Conservation (phyloP, 2,888 invertebrate genomes). For the Netelia inedita region DNA sequence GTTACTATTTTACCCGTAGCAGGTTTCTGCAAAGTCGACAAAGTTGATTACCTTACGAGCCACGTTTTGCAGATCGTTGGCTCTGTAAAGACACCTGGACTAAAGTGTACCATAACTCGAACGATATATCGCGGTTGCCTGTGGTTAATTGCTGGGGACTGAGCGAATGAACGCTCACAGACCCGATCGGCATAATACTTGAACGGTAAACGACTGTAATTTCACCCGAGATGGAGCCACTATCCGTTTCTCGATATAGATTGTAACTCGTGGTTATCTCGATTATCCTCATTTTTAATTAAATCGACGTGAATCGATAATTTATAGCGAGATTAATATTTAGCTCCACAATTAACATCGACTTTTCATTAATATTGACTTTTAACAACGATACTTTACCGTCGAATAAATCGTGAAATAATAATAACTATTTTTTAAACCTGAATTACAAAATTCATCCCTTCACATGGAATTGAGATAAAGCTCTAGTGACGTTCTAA, state of each 20-base stretch:
- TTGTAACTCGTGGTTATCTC: background rate
- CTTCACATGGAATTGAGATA: too few species aligned
- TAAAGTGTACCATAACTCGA: constrained; percentile 17
- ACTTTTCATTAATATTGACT: too few species aligned
- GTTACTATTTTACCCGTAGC: constrained; percentile 51
- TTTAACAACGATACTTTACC: too few species aligned
- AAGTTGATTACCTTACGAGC: constrained; percentile 48
- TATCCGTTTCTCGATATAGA: background rate
- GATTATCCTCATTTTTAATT: too few species aligned
- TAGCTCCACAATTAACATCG: too few species aligned
- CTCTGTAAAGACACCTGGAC: constrained; percentile 11
- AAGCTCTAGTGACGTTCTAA: too few species aligned
- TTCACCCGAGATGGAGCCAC: constrained; percentile 42
- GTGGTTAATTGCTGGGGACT: constrained; percentile 28
- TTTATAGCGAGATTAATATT: too few species aligned
- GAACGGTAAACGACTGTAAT: background rate
- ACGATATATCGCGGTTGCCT: constrained; percentile 38
- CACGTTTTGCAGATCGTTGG: constrained; percentile 7
- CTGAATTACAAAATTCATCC: too few species aligned
- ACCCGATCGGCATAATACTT: constrained; percentile 9
- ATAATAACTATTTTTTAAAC: too few species aligned
- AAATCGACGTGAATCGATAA: too few species aligned
- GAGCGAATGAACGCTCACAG: background rate
- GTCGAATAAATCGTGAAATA: too few species aligned
- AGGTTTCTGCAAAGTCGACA: constrained; percentile 56